Evolutionary conservation across 1,140 invertebrate species (phyloP).

Genomic region (Diploscapter pachys): DNA sequence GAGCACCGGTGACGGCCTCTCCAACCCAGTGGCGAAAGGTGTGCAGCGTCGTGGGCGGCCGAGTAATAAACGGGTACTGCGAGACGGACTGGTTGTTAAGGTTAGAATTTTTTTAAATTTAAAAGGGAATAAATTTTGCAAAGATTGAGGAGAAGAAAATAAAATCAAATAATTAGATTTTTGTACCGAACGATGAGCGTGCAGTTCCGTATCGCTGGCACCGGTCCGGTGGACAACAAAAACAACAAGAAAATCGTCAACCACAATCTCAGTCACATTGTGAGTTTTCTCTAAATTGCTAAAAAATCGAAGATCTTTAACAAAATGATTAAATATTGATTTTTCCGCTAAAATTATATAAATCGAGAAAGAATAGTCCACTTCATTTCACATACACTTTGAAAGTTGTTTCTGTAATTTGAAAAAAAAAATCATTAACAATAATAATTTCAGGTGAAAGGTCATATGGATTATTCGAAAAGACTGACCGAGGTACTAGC

Average conservation of each 20-base stretch:
- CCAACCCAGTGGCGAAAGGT: conserved; percentile 60
- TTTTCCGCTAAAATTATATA: too few species aligned
- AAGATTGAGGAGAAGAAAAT: too few species aligned
- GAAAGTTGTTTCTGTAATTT: too few species aligned
- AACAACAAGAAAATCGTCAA: conserved; percentile 59
- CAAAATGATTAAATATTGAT: too few species aligned
- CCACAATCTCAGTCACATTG: conserved; percentile 55
- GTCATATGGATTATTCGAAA: conserved; percentile 53
- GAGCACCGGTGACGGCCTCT: conserved; percentile 65
- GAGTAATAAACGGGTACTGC: conserved; percentile 64
- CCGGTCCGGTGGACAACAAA: conserved; percentile 59
- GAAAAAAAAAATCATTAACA: too few species aligned
- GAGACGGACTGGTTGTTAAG: conserved; percentile 63
- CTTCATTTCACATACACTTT: too few species aligned
- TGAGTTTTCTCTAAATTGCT: conserved; percentile 25
- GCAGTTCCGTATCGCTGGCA: conserved; percentile 61
- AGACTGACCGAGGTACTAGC: conserved; percentile 54
- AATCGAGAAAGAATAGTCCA: too few species aligned
- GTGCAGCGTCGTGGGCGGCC: conserved; percentile 60
- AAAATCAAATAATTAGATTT: conserved; percentile 38
- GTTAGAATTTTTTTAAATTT: conserved; percentile 38
- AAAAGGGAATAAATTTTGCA: not conserved
- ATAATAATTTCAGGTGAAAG: conserved; percentile 44
- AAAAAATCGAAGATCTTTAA: too few species aligned
- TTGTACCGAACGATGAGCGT: conserved; percentile 61